Base-by-base conservation (phyloP, 2,888 invertebrate genomes). In the Ornithoptera priamus region DNA sequence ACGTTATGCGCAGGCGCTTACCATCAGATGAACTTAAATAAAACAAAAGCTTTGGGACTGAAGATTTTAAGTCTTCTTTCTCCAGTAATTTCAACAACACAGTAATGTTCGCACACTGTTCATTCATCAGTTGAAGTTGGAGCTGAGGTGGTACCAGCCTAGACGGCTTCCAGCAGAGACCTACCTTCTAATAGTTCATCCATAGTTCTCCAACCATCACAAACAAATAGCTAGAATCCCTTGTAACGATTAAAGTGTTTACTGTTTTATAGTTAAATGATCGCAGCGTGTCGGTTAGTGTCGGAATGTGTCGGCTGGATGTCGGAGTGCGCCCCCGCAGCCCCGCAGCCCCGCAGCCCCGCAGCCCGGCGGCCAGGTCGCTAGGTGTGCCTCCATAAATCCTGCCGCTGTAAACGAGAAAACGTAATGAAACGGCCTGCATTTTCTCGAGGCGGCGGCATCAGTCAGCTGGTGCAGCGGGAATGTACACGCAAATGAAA, bases 341-440 rank as follows among this genome's bases (percentile, higher is more conserved):
- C 50, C 24, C n/a, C 50, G n/a, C 46, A 46, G 46, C 20, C 12
- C 15, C 39, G 59, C n/a, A 7, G 10, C 50, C 20, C 17, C 62
- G 42, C 20, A 50, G 68, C 64, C n/a, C 36, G 36, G 20, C 71
- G 74, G 72, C 72, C 69, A 69, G 72, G 75, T 62, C 39, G 65
- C 72, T 75, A 76, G 80, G 81, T 81, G 81, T 74, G 75, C 70
- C 72, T 71, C 79, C 84, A 87, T 90, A 88, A 88, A 89, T 89
- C 86, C 79, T 80, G 80, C 75, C 79, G 77, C 77, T 79, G 80
- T 81, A 84, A 84, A 81, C 87, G 86, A 86, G 86, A 85, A 88
- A 88, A 89, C 85, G 87, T 91, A 90, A 91, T 91, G 91, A 90
- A 89, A 90, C 87, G 84, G 83, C 85, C 80, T 86, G 90, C 88